These are phyloP conservation scores for Polypterus bichir DNA, from an alignment of 2,113 vertebrate species.

Conservation along the genomic window DNA sequence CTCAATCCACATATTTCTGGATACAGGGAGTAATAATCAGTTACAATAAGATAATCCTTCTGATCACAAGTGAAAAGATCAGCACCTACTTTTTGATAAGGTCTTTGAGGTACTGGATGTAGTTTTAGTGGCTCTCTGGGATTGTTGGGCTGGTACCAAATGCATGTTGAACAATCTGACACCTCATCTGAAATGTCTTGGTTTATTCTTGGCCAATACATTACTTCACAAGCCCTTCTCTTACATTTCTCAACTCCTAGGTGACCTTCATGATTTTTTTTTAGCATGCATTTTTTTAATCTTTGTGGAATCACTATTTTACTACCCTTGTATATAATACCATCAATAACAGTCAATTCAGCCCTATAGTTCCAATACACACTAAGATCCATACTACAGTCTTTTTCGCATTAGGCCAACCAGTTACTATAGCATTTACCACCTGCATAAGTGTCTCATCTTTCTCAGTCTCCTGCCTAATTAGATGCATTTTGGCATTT, in stretches of 20 bases:
- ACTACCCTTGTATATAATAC: constrained; percentile 5
- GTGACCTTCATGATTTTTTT: constrained; percentile 6
- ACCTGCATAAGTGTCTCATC: no score
- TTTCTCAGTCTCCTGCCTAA: no score
- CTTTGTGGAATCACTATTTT: constrained; percentile 8
- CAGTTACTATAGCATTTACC: no score
- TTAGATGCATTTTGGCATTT: no score
- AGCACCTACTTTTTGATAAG: no score
- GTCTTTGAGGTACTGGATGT: not conserved
- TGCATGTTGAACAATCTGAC: not conserved
- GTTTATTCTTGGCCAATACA: constrained; percentile 5
- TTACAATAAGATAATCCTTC: no score
- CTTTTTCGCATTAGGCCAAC: no score
- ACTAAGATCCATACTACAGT: no score
- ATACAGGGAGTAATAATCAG: no score
- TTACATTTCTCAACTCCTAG: constrained; percentile 5
- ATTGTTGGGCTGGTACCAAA: not conserved
- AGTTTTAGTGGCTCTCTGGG: not conserved
- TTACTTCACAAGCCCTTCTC: not conserved
- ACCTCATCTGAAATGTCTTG: constrained; percentile 2
- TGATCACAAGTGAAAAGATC: no score
- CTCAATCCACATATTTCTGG: no score
- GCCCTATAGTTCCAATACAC: constrained; percentile 5
- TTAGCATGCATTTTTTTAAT: constrained; percentile 2
- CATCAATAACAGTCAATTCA: not conserved